Conservation (phyloP, 2,888 invertebrate genomes). For the Terebella lapidaria region DNA sequence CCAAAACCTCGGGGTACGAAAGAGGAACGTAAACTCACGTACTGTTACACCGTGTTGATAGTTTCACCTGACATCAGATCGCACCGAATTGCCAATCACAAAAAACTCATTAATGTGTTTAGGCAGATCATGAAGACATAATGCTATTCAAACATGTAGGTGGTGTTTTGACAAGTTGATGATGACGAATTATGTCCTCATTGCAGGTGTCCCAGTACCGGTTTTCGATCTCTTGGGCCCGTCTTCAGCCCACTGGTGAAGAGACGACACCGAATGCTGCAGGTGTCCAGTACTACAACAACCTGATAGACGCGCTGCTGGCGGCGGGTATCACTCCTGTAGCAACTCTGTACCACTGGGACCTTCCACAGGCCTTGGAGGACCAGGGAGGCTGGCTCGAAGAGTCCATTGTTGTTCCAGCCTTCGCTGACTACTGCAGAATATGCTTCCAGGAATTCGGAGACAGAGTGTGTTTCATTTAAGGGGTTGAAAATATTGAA, state of each 20-base stretch:
- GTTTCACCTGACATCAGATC: too few species aligned
- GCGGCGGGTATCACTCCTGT: conserved; percentile 60
- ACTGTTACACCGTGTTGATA: too few species aligned
- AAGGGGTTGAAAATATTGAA: too few species aligned
- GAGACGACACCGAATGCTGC: conserved; percentile 56
- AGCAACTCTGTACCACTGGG: conserved; percentile 58
- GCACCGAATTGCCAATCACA: too few species aligned
- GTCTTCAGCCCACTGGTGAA: conserved; percentile 64
- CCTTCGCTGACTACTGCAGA: conserved; percentile 36
- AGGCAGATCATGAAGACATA: too few species aligned
- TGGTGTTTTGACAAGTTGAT: too few species aligned
- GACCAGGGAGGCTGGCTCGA: conserved; percentile 45
- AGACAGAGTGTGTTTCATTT: conserved; percentile 30
- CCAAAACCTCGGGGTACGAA: conserved; percentile 56
- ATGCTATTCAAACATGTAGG: too few species aligned
- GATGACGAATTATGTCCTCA: too few species aligned
- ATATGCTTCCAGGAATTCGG: conserved; percentile 35
- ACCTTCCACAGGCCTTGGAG: conserved; percentile 37
- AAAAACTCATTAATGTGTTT: too few species aligned
- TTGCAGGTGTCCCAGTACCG: conserved; percentile 26
- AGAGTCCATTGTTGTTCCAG: conserved; percentile 25
- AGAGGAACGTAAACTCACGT: too few species aligned
- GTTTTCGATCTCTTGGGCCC: conserved; percentile 62
- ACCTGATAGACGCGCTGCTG: conserved; percentile 67
- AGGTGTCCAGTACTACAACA: conserved; percentile 62